Conservation (phyloP, 2,113 vertebrate genomes). For the Cochlearius cochlearius region DNA sequence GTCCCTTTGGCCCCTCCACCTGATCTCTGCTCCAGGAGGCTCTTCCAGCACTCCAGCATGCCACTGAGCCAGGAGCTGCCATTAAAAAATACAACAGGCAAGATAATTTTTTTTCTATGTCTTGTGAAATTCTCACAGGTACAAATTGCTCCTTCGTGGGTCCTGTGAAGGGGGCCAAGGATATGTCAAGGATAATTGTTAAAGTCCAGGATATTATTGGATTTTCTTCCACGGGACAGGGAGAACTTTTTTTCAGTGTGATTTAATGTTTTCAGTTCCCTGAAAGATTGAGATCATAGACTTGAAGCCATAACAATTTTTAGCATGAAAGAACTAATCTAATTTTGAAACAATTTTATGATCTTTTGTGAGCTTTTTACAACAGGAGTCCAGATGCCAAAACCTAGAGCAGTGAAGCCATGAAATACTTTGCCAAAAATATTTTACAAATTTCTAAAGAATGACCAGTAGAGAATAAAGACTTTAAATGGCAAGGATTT, state of each 20-base stretch:
- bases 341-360: neutral
- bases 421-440: neutral
- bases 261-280: neutral
- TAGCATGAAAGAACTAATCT: neutral
- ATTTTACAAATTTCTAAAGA: neutral
- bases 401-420: neutral
- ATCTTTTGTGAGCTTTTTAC: neutral
- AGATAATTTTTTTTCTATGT: neutral
- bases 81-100: neutral
- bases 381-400: neutral
- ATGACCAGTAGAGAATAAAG: neutral
- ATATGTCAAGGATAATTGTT: neutral
- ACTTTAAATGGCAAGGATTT: neutral
- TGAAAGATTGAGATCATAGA: neutral
- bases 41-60: neutral
- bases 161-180: neutral
- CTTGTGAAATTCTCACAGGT: neutral
- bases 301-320: neutral
- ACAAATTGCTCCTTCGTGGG: neutral
- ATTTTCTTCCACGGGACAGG: neutral
- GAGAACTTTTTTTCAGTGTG: neutral
- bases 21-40: neutral
- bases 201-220: neutral
- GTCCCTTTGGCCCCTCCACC: neutral
- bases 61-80: neutral